Evolutionary conservation across 2,113 vertebrate species (phyloP), one percentile per base, ranked within the genome.

Genomic region (Panthera uncia): DNA sequence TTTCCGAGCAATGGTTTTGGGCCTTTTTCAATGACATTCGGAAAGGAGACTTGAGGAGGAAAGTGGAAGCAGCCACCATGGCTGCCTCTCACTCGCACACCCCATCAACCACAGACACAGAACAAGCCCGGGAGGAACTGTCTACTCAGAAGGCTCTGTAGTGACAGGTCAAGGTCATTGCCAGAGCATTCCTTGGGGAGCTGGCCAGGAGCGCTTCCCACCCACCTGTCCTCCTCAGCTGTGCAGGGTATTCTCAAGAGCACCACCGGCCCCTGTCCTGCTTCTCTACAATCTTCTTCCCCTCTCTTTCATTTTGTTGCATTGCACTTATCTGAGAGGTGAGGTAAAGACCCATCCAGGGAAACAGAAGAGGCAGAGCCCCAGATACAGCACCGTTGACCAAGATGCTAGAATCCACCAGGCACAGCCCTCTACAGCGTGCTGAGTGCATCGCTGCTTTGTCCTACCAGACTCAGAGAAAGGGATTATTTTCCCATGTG

Each of bases 151-250:
- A 48, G 63, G 63, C 4, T 23, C 33, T 5, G 5, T 1, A 33
- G 41, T 10, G 5, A 19, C 2, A 16, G 14, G 36, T 48, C 31
- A 23, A 8, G 2, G 73, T 36, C 61, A 55, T 33, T 14, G 6
- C 3, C 33, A 7, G 50, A 50, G 4, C 4, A 0, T 63, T 74
- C 45, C 23, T 6, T 10, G 2, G 6, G 27, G 41, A 8, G 15
- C 10, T 41, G 21, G 66, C 50, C 7, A 1, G 3, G 36, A 11
- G 8, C 65, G 11, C 12, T 41, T 41, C 29, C 68, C 38, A 29
- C 14, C 4, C 23, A 1, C 65, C 61, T 6, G 23, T 1, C 0
- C 25, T 2, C 38, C 15, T 14, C 1, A 0, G 74, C 6, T 25
- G 27, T n/a, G n/a, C 18, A 9, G 31, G 18, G 41, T n/a, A 1